A percentile compares a stretch with the other conserved stretches of the same genome.
Evolutionary conservation across 2,888 invertebrate genomes (phyloP).

Genomic region (Stenodera caucasica): DNA sequence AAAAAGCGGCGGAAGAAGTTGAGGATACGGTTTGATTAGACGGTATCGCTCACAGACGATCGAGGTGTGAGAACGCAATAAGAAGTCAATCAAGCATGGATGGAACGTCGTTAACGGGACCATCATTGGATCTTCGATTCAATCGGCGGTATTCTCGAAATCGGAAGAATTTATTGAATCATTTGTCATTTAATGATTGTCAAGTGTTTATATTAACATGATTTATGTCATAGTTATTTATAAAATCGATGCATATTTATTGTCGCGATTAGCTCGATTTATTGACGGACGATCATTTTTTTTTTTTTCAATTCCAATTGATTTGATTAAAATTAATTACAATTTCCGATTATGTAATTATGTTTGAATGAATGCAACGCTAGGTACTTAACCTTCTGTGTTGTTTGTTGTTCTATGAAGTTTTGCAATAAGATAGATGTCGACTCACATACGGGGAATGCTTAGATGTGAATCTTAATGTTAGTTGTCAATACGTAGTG

Average conservation of each 20-base stretch:
- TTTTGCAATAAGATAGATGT: conserved; percentile 32
- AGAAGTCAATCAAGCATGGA: conserved; percentile 48
- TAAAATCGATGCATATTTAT: conserved; percentile 46
- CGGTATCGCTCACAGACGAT: conserved; percentile 36
- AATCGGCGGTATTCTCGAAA: too few species aligned
- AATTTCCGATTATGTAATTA: conserved; percentile 34
- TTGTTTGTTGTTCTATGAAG: conserved; percentile 1
- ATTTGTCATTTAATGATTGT: conserved; percentile 45
- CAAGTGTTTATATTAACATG: conserved; percentile 44
- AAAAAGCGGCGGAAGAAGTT: conserved; percentile 29
- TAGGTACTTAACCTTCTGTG: conserved; percentile 31
- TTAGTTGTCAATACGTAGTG: conserved; percentile 40
- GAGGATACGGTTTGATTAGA: conserved; percentile 40
- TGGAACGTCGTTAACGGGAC: conserved; percentile 40
- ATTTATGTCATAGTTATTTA: conserved; percentile 41
- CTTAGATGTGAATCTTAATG: conserved; percentile 42
- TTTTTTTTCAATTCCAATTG: too few species aligned
- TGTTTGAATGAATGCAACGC: conserved; percentile 20
- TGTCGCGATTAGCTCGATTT: conserved; percentile 37
- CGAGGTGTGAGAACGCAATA: conserved; percentile 49
- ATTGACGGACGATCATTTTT: conserved; percentile 40
- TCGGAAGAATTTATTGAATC: conserved; percentile 40
- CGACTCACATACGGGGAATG: conserved; percentile 27
- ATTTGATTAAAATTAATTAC: conserved; percentile 39
- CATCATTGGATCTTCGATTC: too few species aligned